Conservation (phyloP, 2,797 vertebrate genomes). For the Erpetoichthys calabaricus region DNA sequence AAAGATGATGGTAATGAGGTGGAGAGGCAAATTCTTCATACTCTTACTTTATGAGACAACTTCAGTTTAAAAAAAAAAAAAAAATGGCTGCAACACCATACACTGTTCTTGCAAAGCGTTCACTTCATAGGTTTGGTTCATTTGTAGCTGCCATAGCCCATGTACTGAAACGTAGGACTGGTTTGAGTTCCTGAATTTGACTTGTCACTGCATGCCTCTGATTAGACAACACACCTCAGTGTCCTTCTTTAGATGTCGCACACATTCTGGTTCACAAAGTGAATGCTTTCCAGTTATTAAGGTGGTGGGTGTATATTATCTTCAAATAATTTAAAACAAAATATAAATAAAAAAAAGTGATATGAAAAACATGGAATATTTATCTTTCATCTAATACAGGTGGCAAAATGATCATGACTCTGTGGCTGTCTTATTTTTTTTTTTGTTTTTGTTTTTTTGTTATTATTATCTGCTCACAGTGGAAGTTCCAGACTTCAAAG, state of each 20-base stretch:
- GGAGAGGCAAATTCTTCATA: constrained; percentile 62
- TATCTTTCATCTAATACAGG: constrained; percentile 38
- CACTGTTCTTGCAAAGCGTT: constrained; percentile 44
- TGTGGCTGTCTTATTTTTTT: constrained; percentile 2
- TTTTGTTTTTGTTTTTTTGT: constrained; percentile 12
- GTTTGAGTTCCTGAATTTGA: constrained; percentile 5
- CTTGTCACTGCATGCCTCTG: constrained; percentile 32
- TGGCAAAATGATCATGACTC: constrained; percentile 28
- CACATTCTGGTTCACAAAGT: constrained; percentile 49
- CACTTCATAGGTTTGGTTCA: constrained; percentile 56
- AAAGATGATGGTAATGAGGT: constrained; percentile 57
- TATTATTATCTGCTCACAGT: constrained; percentile 81
- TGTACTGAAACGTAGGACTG: constrained; percentile 38
- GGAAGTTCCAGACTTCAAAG: constrained; percentile 73
- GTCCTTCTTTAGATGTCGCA: constrained; percentile 41
- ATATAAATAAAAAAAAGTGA: constrained; percentile 64
- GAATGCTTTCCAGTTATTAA: constrained; percentile 68
- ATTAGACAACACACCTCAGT: constrained; percentile 18
- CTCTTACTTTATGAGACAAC: constrained; percentile 36
- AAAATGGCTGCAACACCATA: constrained; percentile 55
- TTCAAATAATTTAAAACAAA: constrained; percentile 92
- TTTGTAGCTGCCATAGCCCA: constrained; percentile 59
- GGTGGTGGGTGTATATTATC: constrained; percentile 67
- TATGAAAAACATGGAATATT: constrained; percentile 42
- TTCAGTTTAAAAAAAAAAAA: constrained; percentile 47